Percentiles rank a stretch among this genome's conserved stretches.
phyloP scores from a whole-genome alignment of 1,140 invertebrate species.

The Procambarus virginalis region DNA sequence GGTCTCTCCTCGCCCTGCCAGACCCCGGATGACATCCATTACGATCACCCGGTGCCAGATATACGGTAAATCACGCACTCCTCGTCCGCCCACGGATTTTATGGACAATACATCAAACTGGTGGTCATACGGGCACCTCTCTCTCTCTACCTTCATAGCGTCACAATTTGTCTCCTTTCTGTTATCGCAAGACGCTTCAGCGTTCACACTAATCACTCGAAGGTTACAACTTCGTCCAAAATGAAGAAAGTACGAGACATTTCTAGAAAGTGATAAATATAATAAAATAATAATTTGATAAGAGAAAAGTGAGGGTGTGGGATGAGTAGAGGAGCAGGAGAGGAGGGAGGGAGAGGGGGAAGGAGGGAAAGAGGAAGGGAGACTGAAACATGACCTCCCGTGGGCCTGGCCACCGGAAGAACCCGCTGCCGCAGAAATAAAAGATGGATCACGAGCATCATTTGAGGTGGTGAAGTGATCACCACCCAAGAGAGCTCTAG shows the following conservation, averaged over 20 bases:
- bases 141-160: too few relatives aligned
- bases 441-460: conserved; percentile 51
- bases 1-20: conserved; percentile 11
- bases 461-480: conserved; percentile 6
- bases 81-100: background rate
- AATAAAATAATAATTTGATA: background rate
- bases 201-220: too few relatives aligned
- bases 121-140: background rate
- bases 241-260: too few relatives aligned
- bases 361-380: conserved; percentile 16
- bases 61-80: conserved; percentile 60
- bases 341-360: conserved; percentile 27
- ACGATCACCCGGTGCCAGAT: conserved; percentile 54
- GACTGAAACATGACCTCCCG: conserved; percentile 60
- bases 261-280: background rate
- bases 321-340: background rate
- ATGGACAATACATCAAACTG: conserved; percentile 1
- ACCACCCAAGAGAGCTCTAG: background rate
- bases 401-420: conserved; percentile 52
- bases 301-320: background rate
- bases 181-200: too few relatives aligned
- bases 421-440: conserved; percentile 47
- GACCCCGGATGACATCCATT: conserved; percentile 64
- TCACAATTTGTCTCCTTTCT: too few relatives aligned
- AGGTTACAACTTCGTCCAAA: too few relatives aligned